A percentile compares a stretch with the other conserved stretches of the same genome.
Evolutionary conservation across 2,113 vertebrate genomes (phyloP).

Genomic region (Trinectes maculatus): DNA sequence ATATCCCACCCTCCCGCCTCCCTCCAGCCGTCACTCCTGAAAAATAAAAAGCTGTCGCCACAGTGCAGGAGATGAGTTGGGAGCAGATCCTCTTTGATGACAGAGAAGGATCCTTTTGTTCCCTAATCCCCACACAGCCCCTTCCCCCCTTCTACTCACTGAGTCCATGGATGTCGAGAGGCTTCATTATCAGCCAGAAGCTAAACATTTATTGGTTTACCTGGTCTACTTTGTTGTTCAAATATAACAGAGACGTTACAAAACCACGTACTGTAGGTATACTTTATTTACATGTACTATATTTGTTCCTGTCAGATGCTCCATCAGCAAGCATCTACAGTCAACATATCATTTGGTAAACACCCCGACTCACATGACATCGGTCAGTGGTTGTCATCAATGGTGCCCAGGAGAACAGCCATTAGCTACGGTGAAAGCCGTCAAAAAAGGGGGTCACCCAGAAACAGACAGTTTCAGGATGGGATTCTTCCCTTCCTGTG

Average conservation of each 20-base stretch:
- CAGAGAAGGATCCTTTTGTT: slow-evolving; percentile 92
- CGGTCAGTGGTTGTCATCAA: slow-evolving; percentile 11
- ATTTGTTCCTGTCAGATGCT: not conserved
- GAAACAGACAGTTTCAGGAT: slow-evolving; percentile 47
- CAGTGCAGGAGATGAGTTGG: slow-evolving; percentile 82
- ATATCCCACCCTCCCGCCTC: slow-evolving; percentile 54
- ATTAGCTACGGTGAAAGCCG: slow-evolving; percentile 20
- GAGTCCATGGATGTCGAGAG: slow-evolving; percentile 89
- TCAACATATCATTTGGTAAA: slow-evolving; percentile 5
- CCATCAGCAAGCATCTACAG: not conserved
- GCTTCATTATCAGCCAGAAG: slow-evolving; percentile 70
- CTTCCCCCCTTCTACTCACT: slow-evolving; percentile 47
- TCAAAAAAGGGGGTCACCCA: slow-evolving; percentile 44
- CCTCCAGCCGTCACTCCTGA: slow-evolving; percentile 65
- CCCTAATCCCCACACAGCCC: slow-evolving; percentile 85
- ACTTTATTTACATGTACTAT: not conserved
- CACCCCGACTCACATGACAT: slow-evolving; percentile 20
- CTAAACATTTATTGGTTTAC: slow-evolving; percentile 70
- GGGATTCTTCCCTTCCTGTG: slow-evolving; percentile 53
- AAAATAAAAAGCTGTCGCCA: slow-evolving; percentile 83
- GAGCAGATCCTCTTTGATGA: slow-evolving; percentile 88
- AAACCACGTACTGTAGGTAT: no score
- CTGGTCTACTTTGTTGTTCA: slow-evolving; percentile 39
- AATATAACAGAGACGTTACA: no score
- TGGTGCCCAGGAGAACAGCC: slow-evolving; percentile 20